Base-by-base conservation (phyloP, 1,140 invertebrate species). In the Neodiprion pinetum region DNA sequence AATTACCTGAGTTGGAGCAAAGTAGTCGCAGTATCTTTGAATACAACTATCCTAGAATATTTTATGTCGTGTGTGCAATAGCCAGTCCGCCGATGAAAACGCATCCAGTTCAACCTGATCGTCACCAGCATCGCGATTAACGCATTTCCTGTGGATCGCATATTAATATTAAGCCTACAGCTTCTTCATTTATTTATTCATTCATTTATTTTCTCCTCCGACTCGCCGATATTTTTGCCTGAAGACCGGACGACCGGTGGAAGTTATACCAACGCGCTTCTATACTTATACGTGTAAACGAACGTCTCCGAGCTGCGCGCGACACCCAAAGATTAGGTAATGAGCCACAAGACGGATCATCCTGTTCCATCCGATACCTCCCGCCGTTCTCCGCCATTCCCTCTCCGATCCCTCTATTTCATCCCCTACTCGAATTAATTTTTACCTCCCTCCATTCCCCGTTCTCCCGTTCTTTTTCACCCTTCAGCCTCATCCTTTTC, bases 341-440 rank as follows among this genome's bases (percentile, higher is more conserved):
- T 76, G 80, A 77, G 77, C 76, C 78, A 67, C 76, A 81, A 81
- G 80, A 81, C 76, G 80, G 80, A 81, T 81, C 80, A 77, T 81
- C 80, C 75, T 78, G 77, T 80, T 78, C 75, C 76, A 76, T 80
- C 73, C 78, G 78, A 79, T 79, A 75, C 70, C 65, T 73, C 74
- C 78, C 61, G 71, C 74, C 76, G 73, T 61, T 68, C 67, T 17
- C 12, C 28, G 53, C 48, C 23, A 48, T 67, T 47, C 78, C 74
- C 76, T 49, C 53, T 61, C n/a, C 53, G 53, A 61, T 61, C 53
- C 11, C 53, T 17, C 11, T 12, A 14, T 61, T 61, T 61, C 53
- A 61, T 61, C 53, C 53, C 53, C n/a, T 61, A 61, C 53, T 61
- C 53, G n/a, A 61, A 61, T 61, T 61, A 61, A 61, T 61, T 61